Conservation (phyloP, 2,888 invertebrate species). For the Conchocele bisecta region DNA sequence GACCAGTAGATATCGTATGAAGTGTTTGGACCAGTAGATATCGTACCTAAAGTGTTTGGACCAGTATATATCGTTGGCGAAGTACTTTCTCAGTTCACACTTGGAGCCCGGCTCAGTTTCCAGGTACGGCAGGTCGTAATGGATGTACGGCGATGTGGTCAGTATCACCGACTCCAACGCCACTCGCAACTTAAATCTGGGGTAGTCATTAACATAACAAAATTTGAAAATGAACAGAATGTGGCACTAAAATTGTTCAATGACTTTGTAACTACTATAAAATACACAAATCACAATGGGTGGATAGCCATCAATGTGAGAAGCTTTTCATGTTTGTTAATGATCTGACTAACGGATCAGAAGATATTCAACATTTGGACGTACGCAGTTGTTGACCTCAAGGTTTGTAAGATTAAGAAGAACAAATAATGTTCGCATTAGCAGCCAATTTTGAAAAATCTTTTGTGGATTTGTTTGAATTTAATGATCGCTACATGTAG, state of each 20-base stretch:
- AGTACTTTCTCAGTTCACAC: conserved; percentile 88
- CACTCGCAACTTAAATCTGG: conserved; percentile 86
- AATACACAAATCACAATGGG: too few species aligned
- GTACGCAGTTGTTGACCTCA: too few species aligned
- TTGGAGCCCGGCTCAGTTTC: conserved; percentile 92
- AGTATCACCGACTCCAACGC: conserved; percentile 89
- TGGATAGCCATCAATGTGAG: not conserved
- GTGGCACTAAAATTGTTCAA: not conserved
- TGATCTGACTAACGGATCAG: too few species aligned
- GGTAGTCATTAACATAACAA: too few species aligned
- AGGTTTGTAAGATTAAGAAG: too few species aligned
- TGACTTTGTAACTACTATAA: not conserved
- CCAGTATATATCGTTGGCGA: conserved; percentile 89
- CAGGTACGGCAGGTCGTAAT: conserved; percentile 92
- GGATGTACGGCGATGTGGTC: conserved; percentile 93
- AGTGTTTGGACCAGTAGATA: conserved; percentile 24
- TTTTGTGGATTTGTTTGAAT: too few species aligned
- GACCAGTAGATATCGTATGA: conserved; percentile 43
- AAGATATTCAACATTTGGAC: too few species aligned
- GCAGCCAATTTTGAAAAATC: too few species aligned
- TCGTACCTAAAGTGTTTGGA: conserved; percentile 83
- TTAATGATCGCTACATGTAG: too few species aligned
- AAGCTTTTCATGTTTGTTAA: too few species aligned
- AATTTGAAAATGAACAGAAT: not conserved
- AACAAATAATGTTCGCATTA: too few species aligned